Evolutionary conservation across 2,113 vertebrate species (phyloP), one percentile per base, ranked within the genome.

Genomic region (Osmerus mordax): DNA sequence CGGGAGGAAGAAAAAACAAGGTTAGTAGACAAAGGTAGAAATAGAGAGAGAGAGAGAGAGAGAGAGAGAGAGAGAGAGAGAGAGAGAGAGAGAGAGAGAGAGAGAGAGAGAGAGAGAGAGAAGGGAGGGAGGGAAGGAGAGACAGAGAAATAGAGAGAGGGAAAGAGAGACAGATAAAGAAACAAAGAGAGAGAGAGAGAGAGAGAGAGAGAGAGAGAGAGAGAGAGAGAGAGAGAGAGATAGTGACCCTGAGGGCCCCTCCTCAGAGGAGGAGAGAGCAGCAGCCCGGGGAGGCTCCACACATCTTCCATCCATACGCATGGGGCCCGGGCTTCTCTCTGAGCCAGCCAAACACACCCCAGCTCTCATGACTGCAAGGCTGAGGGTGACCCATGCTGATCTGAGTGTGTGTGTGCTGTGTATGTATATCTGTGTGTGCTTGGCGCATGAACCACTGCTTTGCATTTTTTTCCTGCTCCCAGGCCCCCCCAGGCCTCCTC

Each of bases 391-490:
- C 62, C 32, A 29, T 29, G 18, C 29, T 64, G 15, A 64, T 64
- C 62, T n/a, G 65, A 3, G 18, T 66, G 41, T 51, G 65, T 52
- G 65, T 52, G 65, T 53, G 14, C 29, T 21, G n/a, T 23, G 14
- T 53, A 0, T 67, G 21, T 23, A 16, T 65, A 19, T 51, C 29
- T 41, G 32, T 52, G 36, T 66, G 19, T 12, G 23, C 25, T 12
- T 62, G 60, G 23, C 21, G 21, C 28, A 36, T 64, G 62, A 64
- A 64, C 18, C 79, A 80, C 86, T 86, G 84, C 82, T 87, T 87
- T 85, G 80, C 86, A 84, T 89, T 89, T 87, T 7, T 23, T 87
- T 87, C 78, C 84, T 87, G 83, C 83, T 89, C 84, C 83, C 84
- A 83, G 87, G 85, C 81, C 78, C 83, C 87, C 89, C 59, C 78